Percentiles rank a stretch among this genome's conserved stretches.
phyloP scores from a whole-genome alignment of 2,797 vertebrate species.

The Apogon talboti region DNA sequence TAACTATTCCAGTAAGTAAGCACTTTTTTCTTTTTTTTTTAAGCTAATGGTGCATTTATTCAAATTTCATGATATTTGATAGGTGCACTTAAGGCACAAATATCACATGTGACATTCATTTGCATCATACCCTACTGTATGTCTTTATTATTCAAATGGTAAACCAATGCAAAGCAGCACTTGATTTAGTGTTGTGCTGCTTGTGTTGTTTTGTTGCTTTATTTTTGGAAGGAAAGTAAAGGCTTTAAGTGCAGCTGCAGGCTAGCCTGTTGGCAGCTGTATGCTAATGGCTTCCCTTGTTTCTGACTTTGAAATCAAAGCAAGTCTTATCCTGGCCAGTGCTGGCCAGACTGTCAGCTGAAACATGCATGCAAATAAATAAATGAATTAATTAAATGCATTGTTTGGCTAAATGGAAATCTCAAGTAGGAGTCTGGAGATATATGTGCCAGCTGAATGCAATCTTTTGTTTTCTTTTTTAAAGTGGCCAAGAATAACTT shows the following conservation, averaged over 20 bases:
- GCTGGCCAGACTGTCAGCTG: slow-evolving; percentile 41
- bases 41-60: slow-evolving; percentile 1
- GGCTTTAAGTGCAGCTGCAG: slow-evolving; percentile 70
- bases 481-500: slow-evolving; percentile 8
- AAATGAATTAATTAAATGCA: slow-evolving; percentile 4
- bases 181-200: slow-evolving; percentile 38
- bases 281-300: slow-evolving; percentile 74
- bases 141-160: slow-evolving; percentile 39
- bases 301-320: slow-evolving; percentile 74
- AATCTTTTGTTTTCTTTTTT: slow-evolving; percentile 4
- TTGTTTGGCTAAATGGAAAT: slow-evolving; percentile 11
- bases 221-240: slow-evolving; percentile 65
- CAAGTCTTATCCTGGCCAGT: slow-evolving; percentile 66
- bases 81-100: slow-evolving; percentile 1
- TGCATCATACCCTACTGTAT: slow-evolving; percentile 5
- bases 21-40: slow-evolving; percentile 10
- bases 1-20: too few relatives aligned
- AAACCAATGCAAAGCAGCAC: slow-evolving; percentile 40
- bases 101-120: neutral
- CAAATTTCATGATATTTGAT: slow-evolving; percentile 3
- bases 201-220: slow-evolving; percentile 58
- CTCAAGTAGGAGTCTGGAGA: neutral
- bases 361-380: neutral
- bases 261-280: slow-evolving; percentile 76
- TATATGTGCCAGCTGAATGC: neutral